A percentile compares a stretch with the other conserved stretches of the same genome.
phyloP scores from a whole-genome alignment of 2,888 invertebrate genomes.

The Diadegma fenestrale region DNA sequence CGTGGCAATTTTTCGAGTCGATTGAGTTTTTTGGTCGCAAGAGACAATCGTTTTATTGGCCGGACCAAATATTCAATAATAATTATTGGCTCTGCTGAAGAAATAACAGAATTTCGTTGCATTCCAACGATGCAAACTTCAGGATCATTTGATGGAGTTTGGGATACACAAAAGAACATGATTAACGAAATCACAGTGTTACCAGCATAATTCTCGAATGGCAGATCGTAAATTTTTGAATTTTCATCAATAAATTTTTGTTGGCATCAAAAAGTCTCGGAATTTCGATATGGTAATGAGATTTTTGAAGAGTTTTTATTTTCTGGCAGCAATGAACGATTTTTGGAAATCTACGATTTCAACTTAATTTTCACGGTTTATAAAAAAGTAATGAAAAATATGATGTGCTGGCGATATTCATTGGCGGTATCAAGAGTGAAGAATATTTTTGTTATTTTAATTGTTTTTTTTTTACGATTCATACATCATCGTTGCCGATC shows the following conservation, averaged over 20 bases:
- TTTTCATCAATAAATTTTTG: not conserved
- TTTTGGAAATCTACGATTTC: not conserved
- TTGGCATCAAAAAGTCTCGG: not conserved
- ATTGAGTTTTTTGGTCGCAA: no score
- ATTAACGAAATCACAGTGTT: not conserved
- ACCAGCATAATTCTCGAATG: not conserved
- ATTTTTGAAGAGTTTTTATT: not conserved
- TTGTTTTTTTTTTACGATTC: slow-evolving; percentile 29
- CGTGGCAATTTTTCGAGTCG: no score
- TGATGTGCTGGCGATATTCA: not conserved
- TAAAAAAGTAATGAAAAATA: not conserved
- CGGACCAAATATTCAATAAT: no score
- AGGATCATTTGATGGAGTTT: not conserved
- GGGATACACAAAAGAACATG: not conserved
- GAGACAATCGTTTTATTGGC: no score
- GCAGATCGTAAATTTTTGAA: not conserved
- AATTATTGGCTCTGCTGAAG: no score
- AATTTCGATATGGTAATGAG: not conserved
- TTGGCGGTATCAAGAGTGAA: not conserved
- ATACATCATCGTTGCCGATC: slow-evolving; percentile 12
- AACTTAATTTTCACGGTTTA: not conserved
- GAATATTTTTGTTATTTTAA: slow-evolving; percentile 15
- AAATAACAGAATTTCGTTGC: no score
- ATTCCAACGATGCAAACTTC: no score
- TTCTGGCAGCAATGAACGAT: not conserved